Evolutionary conservation across 2,113 vertebrate species (phyloP).

Genomic region (Mesembrinibis cayennensis): DNA sequence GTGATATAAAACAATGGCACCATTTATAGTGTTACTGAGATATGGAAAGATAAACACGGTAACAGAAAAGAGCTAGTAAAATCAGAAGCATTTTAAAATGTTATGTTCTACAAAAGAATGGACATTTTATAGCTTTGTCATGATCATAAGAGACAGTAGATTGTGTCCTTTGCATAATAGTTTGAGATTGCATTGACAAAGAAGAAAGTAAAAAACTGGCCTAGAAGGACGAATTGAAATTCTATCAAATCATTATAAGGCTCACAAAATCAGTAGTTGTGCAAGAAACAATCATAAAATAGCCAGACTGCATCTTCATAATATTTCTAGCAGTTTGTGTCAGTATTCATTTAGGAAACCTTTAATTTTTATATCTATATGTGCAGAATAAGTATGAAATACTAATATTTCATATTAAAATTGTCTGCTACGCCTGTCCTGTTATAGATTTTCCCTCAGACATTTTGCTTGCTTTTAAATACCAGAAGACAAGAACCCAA

Average conservation of each 20-base stretch:
- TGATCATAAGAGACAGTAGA: background rate
- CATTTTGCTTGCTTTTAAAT: background rate
- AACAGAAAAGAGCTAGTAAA: slow-evolving; percentile 3
- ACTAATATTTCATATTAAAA: background rate
- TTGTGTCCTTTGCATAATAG: background rate
- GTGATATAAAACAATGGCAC: background rate
- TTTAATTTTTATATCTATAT: background rate
- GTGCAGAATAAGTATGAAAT: background rate
- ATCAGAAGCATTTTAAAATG: background rate
- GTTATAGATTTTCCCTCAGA: background rate
- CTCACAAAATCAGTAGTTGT: slow-evolving; percentile 5
- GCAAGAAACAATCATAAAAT: slow-evolving; percentile 17
- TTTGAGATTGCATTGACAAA: background rate
- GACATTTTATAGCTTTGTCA: background rate
- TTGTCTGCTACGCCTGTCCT: background rate
- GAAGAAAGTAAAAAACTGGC: background rate
- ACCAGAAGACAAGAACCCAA: background rate
- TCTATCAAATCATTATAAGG: background rate
- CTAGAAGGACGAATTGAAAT: background rate
- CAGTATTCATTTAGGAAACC: background rate
- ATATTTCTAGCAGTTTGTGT: background rate
- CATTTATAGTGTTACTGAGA: background rate
- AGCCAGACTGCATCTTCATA: background rate
- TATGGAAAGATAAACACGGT: background rate
- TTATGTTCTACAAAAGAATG: background rate